Conservation (phyloP, 2,888 invertebrate genomes). For the Conomelus anceps region DNA sequence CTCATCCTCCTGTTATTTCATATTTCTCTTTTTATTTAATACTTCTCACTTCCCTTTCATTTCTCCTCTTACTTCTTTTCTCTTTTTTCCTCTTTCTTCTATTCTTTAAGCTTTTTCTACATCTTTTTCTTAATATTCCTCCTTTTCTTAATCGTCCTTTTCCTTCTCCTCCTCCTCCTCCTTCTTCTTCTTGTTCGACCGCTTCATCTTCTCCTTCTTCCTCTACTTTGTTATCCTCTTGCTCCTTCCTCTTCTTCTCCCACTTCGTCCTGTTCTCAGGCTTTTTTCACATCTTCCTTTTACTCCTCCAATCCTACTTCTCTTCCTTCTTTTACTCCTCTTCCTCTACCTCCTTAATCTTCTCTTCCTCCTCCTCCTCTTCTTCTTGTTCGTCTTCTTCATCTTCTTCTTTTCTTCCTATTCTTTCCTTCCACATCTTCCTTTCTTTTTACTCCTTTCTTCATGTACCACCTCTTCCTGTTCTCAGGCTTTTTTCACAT, state of each 20-base stretch:
- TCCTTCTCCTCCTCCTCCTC: background rate
- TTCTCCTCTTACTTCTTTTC: background rate
- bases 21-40: no score
- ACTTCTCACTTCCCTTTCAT: background rate
- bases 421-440: background rate
- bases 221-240: no score
- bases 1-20: background rate
- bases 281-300: background rate
- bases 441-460: no score
- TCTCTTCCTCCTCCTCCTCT: background rate
- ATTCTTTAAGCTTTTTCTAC: background rate
- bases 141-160: background rate
- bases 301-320: background rate
- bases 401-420: background rate
- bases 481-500: no score
- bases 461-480: background rate
- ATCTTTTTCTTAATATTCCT: background rate
- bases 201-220: background rate
- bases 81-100: background rate
- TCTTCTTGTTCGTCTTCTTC: background rate
- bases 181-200: background rate
- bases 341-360: background rate
- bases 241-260: no score
- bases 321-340: background rate
- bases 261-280: background rate